Conservation (phyloP, 2,113 vertebrate genomes). For the Todiramphus saurophagus region DNA sequence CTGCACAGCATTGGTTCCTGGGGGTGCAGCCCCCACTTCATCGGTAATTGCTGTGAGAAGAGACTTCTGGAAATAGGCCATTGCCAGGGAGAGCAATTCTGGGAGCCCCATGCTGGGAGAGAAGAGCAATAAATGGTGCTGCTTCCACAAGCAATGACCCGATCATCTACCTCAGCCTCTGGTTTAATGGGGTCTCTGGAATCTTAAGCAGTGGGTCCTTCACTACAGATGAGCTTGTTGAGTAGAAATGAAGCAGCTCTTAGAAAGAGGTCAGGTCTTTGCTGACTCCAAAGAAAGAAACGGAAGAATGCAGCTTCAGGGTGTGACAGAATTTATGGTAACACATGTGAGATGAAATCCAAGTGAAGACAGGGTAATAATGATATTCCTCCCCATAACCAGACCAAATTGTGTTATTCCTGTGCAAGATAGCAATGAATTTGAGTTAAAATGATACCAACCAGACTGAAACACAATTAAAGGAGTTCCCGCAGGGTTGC, state of each 20-base stretch:
- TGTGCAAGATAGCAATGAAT: background rate
- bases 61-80: background rate
- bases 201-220: background rate
- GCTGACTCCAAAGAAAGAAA: background rate
- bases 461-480: constrained; percentile 21
- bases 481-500: background rate
- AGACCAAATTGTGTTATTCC: background rate
- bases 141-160: background rate
- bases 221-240: background rate
- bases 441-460: constrained; percentile 20
- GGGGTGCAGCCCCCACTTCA: background rate
- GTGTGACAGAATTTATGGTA: background rate
- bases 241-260: background rate
- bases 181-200: too few relatives aligned
- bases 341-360: background rate
- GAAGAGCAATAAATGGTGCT: background rate
- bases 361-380: background rate
- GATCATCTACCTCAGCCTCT: background rate
- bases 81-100: background rate
- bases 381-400: background rate
- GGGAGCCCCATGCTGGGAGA: rapidly evolving
- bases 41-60: background rate
- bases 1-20: rapidly evolving
- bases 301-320: background rate
- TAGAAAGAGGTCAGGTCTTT: background rate